These are phyloP conservation scores for Pycnomerus fuliginosus DNA, from an alignment of 2,888 invertebrate species.

Conservation along the genomic window DNA sequence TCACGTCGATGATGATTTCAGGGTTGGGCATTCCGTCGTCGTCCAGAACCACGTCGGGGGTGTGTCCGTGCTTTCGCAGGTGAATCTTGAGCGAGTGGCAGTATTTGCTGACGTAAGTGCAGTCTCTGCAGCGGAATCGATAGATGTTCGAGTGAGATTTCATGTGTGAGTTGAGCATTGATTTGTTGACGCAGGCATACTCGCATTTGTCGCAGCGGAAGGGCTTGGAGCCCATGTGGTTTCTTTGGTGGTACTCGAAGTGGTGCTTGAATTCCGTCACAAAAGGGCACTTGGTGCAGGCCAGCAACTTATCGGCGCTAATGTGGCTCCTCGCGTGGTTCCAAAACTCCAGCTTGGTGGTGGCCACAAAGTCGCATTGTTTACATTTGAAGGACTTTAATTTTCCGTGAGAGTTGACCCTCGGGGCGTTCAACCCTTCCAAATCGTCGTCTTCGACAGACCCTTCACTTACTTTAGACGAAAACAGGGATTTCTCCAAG, in stretches of 20 bases:
- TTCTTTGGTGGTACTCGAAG: slow-evolving; percentile 92
- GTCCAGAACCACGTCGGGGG: slow-evolving; percentile 86
- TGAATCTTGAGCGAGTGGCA: slow-evolving; percentile 97
- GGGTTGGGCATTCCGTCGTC: slow-evolving; percentile 88
- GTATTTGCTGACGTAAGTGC: slow-evolving; percentile 96
- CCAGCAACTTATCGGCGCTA: slow-evolving; percentile 86
- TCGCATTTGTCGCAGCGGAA: slow-evolving; percentile 89
- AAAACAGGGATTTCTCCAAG: slow-evolving; percentile 42
- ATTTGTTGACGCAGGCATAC: slow-evolving; percentile 95
- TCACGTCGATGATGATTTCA: slow-evolving; percentile 84
- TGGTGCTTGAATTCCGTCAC: slow-evolving; percentile 99
- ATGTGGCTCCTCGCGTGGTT: slow-evolving; percentile 89
- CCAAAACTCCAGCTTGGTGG: slow-evolving; percentile 93
- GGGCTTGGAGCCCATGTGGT: slow-evolving; percentile 94
- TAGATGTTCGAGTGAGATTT: slow-evolving; percentile 94
- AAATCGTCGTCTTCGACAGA: slow-evolving; percentile 59
- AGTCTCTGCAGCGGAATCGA: slow-evolving; percentile 90
- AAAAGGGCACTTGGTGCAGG: slow-evolving; percentile 92
- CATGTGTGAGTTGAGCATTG: slow-evolving; percentile 97
- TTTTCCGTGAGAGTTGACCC: slow-evolving; percentile 77
- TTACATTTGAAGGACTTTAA: slow-evolving; percentile 91
- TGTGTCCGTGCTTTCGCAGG: slow-evolving; percentile 87
- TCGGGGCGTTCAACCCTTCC: slow-evolving; percentile 46
- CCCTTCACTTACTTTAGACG: slow-evolving; percentile 57
- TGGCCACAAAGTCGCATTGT: slow-evolving; percentile 81